Conservation (phyloP, 1,140 invertebrate species). For the Leptopilina clavipes region DNA sequence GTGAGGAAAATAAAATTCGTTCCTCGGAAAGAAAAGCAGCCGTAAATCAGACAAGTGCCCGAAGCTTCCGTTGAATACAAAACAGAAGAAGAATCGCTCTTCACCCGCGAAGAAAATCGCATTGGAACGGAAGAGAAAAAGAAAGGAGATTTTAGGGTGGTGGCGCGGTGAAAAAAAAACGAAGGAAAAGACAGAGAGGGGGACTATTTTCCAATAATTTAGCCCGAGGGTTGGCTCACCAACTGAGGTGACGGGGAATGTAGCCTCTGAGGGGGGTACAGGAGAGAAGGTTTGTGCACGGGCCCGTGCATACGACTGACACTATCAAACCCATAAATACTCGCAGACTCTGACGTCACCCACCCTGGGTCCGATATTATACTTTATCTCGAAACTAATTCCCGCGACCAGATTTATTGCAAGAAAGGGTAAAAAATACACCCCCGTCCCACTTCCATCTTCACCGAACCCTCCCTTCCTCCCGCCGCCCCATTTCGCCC, state of each 20-base stretch:
- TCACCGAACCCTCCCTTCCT: background rate
- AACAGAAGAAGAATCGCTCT: constrained; percentile 46
- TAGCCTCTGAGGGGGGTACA: constrained; percentile 34
- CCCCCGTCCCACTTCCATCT: constrained; percentile 39
- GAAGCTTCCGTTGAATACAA: constrained; percentile 54
- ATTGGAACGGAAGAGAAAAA: constrained; percentile 37
- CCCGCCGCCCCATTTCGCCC: constrained; percentile 34
- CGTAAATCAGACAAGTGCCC: constrained; percentile 48
- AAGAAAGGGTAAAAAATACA: constrained; percentile 66
- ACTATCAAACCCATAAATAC: constrained; percentile 70
- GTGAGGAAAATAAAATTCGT: constrained; percentile 42
- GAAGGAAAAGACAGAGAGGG: constrained; percentile 37
- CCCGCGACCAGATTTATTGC: constrained; percentile 70
- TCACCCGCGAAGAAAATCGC: constrained; percentile 39
- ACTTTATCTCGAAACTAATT: constrained; percentile 73
- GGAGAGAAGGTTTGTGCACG: constrained; percentile 45
- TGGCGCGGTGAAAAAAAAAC: constrained; percentile 25
- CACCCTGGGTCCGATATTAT: constrained; percentile 69
- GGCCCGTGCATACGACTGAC: constrained; percentile 66
- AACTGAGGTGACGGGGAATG: constrained; percentile 41
- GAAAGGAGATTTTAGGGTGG: constrained; percentile 31
- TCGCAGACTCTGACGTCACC: constrained; percentile 69
- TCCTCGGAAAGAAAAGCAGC: constrained; percentile 46
- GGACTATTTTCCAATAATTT: constrained; percentile 64
- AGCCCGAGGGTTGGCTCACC: constrained; percentile 47